A percentile compares a stretch with the other conserved stretches of the same genome.
Conservation (phyloP, 2,113 vertebrate species). For the Oreocharis arfaki region DNA sequence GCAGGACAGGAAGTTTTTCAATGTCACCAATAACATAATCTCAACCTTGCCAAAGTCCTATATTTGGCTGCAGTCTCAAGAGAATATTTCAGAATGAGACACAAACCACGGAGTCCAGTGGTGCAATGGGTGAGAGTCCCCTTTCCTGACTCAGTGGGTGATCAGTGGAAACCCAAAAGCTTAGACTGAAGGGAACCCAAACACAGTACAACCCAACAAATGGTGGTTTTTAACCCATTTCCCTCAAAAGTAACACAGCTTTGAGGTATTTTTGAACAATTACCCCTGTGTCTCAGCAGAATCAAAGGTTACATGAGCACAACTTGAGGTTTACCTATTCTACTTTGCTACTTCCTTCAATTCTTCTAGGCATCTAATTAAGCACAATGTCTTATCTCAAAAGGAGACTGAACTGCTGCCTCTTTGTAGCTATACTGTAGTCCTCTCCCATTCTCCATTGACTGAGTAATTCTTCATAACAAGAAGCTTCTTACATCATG, state of each 20-base stretch:
- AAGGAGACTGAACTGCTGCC: not conserved
- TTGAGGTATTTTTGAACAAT: not conserved
- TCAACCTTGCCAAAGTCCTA: not conserved
- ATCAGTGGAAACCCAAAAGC: not conserved
- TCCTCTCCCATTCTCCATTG: not conserved
- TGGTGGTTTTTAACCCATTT: not conserved
- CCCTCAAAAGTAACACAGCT: not conserved
- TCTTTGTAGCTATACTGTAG: not conserved
- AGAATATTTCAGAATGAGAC: not conserved
- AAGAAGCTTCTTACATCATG: not conserved
- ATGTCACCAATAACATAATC: fast-evolving
- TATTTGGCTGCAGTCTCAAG: not conserved
- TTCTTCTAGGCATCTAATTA: not conserved
- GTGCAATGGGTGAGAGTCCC: fast-evolving
- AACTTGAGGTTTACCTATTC: not conserved
- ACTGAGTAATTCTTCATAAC: not conserved
- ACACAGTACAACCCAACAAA: not conserved
- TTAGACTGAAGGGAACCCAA: not conserved
- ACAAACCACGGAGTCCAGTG: not conserved
- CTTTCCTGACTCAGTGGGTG: not conserved
- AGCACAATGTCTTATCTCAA: not conserved
- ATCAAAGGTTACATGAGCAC: not conserved
- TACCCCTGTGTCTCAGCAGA: not conserved
- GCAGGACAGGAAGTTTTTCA: not conserved
- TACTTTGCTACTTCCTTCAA: not conserved